These are phyloP conservation scores for Crossocerus cetratus DNA, from an alignment of 2,888 invertebrate genomes.

Conservation along the genomic window DNA sequence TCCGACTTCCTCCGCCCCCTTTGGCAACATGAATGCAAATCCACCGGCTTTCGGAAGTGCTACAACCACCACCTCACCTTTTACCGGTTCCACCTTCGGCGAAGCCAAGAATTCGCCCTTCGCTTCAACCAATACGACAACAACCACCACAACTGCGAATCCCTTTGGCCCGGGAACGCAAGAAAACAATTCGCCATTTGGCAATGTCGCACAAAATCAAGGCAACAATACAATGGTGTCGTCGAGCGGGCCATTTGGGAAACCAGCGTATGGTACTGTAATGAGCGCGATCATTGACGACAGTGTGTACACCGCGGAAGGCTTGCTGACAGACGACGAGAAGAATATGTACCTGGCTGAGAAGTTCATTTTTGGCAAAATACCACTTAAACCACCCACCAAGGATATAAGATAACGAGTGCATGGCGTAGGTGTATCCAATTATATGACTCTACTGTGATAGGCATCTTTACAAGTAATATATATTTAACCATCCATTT, in stretches of 20 bases:
- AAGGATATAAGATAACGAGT: conserved; percentile 65
- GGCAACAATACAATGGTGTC: conserved; percentile 14
- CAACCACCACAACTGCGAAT: conserved; percentile 40
- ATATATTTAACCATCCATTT: neutral
- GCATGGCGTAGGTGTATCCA: neutral
- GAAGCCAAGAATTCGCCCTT: conserved; percentile 45
- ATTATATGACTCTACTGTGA: conserved; percentile 29
- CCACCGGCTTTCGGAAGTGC: conserved; percentile 26
- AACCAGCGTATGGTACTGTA: conserved; percentile 49
- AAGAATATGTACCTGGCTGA: conserved; percentile 64
- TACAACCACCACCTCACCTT: conserved; percentile 21
- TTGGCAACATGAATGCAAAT: conserved; percentile 35
- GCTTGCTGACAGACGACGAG: conserved; percentile 69
- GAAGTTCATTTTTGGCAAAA: conserved; percentile 66
- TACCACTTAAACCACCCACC: conserved; percentile 70
- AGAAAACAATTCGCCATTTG: conserved; percentile 50
- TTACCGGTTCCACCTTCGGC: conserved; percentile 32
- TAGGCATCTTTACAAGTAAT: neutral
- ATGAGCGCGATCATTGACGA: conserved; percentile 58
- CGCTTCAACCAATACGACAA: conserved; percentile 41
- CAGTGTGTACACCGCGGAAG: conserved; percentile 62
- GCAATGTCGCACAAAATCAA: conserved; percentile 31
- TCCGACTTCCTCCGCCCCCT: conserved; percentile 48
- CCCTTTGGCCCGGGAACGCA: conserved; percentile 44
- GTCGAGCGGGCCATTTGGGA: conserved; percentile 47